Evolutionary conservation across 2,797 vertebrate species (phyloP).

Genomic region (Bradypus variegatus): DNA sequence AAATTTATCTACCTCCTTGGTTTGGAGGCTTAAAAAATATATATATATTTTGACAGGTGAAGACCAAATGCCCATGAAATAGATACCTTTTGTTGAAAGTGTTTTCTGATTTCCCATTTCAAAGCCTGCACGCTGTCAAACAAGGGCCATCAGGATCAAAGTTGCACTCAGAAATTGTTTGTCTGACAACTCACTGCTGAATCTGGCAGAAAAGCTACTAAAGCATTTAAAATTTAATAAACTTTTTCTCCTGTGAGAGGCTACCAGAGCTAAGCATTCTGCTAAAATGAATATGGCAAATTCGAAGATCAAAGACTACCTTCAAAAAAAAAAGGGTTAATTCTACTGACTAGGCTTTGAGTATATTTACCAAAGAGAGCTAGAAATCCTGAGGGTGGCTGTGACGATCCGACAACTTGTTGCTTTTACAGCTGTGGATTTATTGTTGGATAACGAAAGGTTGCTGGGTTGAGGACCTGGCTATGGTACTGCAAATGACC

Average conservation of each 20-base stretch:
- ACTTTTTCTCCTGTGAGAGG: background rate
- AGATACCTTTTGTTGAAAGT: background rate
- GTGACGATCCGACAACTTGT: background rate
- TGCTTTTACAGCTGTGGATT: background rate
- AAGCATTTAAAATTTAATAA: background rate
- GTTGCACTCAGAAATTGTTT: background rate
- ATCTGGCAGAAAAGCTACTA: background rate
- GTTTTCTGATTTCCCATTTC: background rate
- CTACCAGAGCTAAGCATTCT: background rate
- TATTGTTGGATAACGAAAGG: background rate
- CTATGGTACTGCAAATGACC: background rate
- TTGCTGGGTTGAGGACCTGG: background rate
- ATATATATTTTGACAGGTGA: background rate
- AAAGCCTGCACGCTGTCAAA: background rate
- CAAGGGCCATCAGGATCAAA: background rate
- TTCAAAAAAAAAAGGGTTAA: background rate
- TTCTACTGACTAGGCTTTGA: background rate
- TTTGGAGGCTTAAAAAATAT: background rate
- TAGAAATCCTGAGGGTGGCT: background rate
- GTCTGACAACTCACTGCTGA: background rate
- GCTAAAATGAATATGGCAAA: background rate
- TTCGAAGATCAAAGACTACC: conserved; percentile 12
- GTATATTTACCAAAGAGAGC: background rate
- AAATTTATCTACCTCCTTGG: background rate
- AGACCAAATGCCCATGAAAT: background rate